phyloP scores from a whole-genome alignment of 2,797 vertebrate species.

The Microctenopoma lineatum region DNA sequence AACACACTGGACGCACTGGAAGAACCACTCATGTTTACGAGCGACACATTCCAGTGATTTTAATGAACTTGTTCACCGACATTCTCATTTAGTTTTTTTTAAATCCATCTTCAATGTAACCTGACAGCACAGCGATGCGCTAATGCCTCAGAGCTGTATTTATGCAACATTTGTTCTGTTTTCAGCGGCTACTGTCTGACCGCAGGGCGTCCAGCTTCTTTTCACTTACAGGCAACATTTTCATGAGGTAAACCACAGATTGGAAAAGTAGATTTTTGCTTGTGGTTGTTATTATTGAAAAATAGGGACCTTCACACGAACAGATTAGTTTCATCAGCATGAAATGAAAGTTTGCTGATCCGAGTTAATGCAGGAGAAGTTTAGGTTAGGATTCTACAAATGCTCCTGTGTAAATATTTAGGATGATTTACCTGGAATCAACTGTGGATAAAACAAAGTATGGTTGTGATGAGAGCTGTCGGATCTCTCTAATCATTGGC shows the following conservation, averaged over 20 bases:
- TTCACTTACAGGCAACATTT: too few species aligned
- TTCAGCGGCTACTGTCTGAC: too few species aligned
- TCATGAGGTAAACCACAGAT: too few species aligned
- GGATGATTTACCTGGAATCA: conserved; percentile 5
- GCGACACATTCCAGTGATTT: too few species aligned
- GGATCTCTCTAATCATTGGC: conserved; percentile 15
- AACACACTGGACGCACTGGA: neutral
- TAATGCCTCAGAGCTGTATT: too few species aligned
- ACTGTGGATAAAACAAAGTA: conserved; percentile 1
- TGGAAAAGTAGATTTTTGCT: too few species aligned
- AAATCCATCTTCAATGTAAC: too few species aligned
- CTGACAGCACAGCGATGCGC: too few species aligned
- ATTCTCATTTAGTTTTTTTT: too few species aligned
- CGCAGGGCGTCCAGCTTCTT: too few species aligned
- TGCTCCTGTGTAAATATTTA: neutral
- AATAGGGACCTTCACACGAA: neutral
- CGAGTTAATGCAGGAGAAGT: neutral
- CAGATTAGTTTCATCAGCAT: neutral
- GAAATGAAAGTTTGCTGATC: neutral
- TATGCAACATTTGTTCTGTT: too few species aligned
- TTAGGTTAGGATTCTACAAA: neutral
- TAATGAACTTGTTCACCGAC: too few species aligned
- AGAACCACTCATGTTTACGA: neutral
- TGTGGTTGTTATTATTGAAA: neutral
- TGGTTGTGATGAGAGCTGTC: conserved; percentile 16